A percentile compares a stretch with the other conserved stretches of the same genome.
Evolutionary conservation across 2,797 vertebrate species (phyloP).

Genomic region (Caiman crocodilus): DNA sequence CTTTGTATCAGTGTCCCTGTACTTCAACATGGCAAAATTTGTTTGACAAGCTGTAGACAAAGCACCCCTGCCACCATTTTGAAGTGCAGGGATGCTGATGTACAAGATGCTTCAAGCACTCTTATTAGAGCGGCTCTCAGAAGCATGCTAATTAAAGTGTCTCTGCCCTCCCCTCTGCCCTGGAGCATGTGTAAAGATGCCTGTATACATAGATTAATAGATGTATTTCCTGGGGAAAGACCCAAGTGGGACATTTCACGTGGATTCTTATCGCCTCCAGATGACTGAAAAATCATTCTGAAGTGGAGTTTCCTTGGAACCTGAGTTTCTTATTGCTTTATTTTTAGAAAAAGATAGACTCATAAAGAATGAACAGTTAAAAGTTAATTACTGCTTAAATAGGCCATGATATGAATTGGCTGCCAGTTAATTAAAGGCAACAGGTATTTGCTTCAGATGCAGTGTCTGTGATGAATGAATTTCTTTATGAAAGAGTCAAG

Average conservation of each 20-base stretch:
- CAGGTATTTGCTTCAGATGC: not conserved
- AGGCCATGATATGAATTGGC: not conserved
- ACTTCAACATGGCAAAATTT: too few species aligned
- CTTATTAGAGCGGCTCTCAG: too few species aligned
- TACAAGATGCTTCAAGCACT: too few species aligned
- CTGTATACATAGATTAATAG: not conserved
- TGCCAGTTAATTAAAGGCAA: not conserved
- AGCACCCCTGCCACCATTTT: too few species aligned
- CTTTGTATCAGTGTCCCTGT: too few species aligned
- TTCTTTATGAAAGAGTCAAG: not conserved
- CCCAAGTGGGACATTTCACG: not conserved
- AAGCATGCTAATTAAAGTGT: too few species aligned
- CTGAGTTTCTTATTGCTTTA: not conserved
- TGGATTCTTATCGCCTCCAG: constrained; percentile 4
- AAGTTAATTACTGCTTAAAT: not conserved
- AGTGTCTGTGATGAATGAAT: not conserved
- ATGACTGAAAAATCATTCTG: not conserved
- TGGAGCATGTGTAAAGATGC: too few species aligned
- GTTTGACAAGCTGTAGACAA: too few species aligned
- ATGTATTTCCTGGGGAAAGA: not conserved
- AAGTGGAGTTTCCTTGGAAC: not conserved
- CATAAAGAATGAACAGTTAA: not conserved
- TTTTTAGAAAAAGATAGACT: not conserved
- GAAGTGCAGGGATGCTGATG: too few species aligned
- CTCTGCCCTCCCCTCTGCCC: too few species aligned